Evolutionary conservation across 2,888 invertebrate species (phyloP), one percentile per base, ranked within the genome.

Genomic region (Margaritifera margaritifera): DNA sequence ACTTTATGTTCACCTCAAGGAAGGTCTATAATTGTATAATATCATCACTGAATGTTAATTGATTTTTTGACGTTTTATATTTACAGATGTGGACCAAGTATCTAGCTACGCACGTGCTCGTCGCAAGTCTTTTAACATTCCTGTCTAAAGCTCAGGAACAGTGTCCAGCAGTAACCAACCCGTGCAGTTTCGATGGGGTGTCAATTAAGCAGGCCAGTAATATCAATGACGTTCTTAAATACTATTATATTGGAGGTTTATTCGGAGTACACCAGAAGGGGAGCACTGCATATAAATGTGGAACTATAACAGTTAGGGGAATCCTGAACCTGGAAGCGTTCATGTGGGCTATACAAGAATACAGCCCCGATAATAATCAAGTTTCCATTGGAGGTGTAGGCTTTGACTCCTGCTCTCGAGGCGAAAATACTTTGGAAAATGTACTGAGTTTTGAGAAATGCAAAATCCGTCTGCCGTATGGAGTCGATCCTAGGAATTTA

Each of bases 251-350:
- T n/a, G 86, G 84, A 6, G 86, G 84, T 2, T 64, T 87, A 61
- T 86, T 87, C 69, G 83, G 81, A 18, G 76, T 87, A n/a, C 85
- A 80, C 57, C 63, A 80, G 2, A 56, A 66, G 15, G 85, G 84
- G 0, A 6, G 20, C 0, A 68, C 74, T 53, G 80, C 82, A 0
- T 81, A 79, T 57, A 57, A 63, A 1, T 86, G 86, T 62, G 77
- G 80, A 1, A 64, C 64, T 4, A 72, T 85, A 20, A 69, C 80
- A 8, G 59, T 76, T 4, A 66, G 78, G 4, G 88, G 87, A 3
- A 75, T 90, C 57, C 83, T 89, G 61, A 86, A 86, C 62, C 68
- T 88, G 27, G 88, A 90, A 77, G 89, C 90, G 6, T 89, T 90
- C 71, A 80, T 90, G 22, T 90, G 90, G 89, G 87, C 88, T 0